Evolutionary conservation across 2,888 invertebrate species (phyloP), one percentile per base, ranked within the genome.

Genomic region (Embidobia sp.): DNA sequence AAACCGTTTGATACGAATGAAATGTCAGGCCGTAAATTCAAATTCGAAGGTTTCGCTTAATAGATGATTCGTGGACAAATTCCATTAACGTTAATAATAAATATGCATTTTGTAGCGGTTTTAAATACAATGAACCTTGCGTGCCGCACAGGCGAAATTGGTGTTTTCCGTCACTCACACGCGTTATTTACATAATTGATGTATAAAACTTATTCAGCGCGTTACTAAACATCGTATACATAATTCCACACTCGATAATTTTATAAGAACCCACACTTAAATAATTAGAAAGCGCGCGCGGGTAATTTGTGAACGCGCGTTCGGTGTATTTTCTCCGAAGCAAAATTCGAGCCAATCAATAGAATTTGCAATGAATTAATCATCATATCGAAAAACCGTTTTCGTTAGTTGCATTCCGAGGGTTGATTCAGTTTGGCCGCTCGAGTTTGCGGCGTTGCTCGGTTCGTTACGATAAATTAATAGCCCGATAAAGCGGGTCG

Each of bases 171-270:
- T 66, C 46, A 42, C 53, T 46, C 13, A 31, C 26, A 44, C 31
- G 31, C 22, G 27, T 53, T 42, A 53, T 53, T 64, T 64, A 46
- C 66, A 55, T 66, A 55, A 66, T 66, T 55, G 46, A 66, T 66
- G 55, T 27, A 40, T 66, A 19, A 55, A 66, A 55, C 19, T 53
- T 53, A 42, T 64, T 59, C 29, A 59, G 11, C 15, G 48, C 8
- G 48, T 61, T 48, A 27, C 27, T 18, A 46, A 66, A 35, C 35
- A 22, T 46, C 42, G 46, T 48, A 51, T 63, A 46, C 48, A 51
- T 63, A 72, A 40, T 55, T 26, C 6, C 5, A 27, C 6, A 33
- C 18, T 44, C 16, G 13, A 44, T 29, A 27, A 35, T 57, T 69
- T 57, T 40, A 37, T 44, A 33, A 44, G 33, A 27, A 48, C 61